Conservation (phyloP, 1,140 invertebrate species). For the Dreissena polymorpha region DNA sequence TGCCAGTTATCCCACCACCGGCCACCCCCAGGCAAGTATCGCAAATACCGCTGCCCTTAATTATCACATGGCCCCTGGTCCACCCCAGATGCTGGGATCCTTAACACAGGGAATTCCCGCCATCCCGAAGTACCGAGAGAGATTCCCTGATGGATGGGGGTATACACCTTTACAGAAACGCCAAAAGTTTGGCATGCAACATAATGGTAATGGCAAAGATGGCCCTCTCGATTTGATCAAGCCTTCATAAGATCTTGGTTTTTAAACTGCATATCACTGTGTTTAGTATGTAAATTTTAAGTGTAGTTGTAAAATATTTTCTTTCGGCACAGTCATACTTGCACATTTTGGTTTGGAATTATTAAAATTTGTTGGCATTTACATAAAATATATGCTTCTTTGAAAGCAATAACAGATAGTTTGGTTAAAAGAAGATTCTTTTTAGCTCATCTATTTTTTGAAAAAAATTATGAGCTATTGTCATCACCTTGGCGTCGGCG, state of each 20-base stretch:
- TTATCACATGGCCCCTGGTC: slow-evolving; percentile 5
- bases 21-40: neutral
- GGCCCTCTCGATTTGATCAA: slow-evolving; percentile 48
- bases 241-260: slow-evolving; percentile 24
- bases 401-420: too few relatives aligned
- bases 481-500: too few relatives aligned
- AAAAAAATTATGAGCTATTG: too few relatives aligned
- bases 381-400: too few relatives aligned
- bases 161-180: slow-evolving; percentile 51
- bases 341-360: too few relatives aligned
- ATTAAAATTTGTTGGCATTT: too few relatives aligned
- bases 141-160: slow-evolving; percentile 46
- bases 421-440: too few relatives aligned
- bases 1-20: slow-evolving; percentile 1
- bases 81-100: neutral
- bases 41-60: neutral
- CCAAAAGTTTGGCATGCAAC: slow-evolving; percentile 42
- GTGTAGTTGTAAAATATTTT: too few relatives aligned
- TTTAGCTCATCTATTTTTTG: too few relatives aligned
- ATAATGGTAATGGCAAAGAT: slow-evolving; percentile 25
- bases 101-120: slow-evolving; percentile 8
- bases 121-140: slow-evolving; percentile 41
- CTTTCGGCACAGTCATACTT: too few relatives aligned
- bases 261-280: too few relatives aligned
- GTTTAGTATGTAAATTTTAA: too few relatives aligned